Evolutionary conservation across 2,888 invertebrate genomes (phyloP).

Genomic region (Chironomus riparius): DNA sequence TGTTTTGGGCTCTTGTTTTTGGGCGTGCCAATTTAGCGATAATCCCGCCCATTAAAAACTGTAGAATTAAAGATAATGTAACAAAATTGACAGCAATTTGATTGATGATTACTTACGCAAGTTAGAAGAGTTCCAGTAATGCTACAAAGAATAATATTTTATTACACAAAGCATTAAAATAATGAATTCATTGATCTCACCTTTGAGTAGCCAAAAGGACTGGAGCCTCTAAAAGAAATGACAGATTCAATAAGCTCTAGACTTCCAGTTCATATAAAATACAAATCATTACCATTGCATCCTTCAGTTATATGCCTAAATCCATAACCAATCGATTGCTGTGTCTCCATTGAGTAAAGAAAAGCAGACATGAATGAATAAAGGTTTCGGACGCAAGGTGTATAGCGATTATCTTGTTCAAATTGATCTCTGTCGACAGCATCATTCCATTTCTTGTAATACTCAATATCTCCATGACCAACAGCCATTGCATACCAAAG

Average conservation of each 20-base stretch:
- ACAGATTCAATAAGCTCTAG: too few relatives aligned
- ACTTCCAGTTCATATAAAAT: too few relatives aligned
- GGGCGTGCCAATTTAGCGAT: conserved; percentile 89
- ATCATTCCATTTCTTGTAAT: conserved; percentile 74
- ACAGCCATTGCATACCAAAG: conserved; percentile 35
- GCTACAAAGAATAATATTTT: conserved; percentile 45
- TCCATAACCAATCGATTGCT: conserved; percentile 81
- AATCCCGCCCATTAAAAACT: conserved; percentile 69
- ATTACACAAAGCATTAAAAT: too few relatives aligned
- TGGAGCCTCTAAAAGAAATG: too few relatives aligned
- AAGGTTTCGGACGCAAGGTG: conserved; percentile 73
- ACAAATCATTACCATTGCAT: conserved; percentile 69
- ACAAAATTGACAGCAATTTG: too few relatives aligned
- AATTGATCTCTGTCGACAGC: conserved; percentile 48
- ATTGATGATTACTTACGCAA: too few relatives aligned
- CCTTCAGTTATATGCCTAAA: conserved; percentile 75
- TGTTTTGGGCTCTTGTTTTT: conserved; percentile 27
- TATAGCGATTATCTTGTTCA: conserved; percentile 50
- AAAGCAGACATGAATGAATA: conserved; percentile 77
- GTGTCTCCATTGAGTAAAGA: conserved; percentile 86
- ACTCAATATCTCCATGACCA: conserved; percentile 67
- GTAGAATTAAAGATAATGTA: conserved; percentile 33
- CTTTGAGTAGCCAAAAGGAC: not conserved
- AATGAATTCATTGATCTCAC: too few relatives aligned
- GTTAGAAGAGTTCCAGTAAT: conserved; percentile 68